Base-by-base conservation (phyloP, 2,113 vertebrate species). In the Zeus faber region DNA sequence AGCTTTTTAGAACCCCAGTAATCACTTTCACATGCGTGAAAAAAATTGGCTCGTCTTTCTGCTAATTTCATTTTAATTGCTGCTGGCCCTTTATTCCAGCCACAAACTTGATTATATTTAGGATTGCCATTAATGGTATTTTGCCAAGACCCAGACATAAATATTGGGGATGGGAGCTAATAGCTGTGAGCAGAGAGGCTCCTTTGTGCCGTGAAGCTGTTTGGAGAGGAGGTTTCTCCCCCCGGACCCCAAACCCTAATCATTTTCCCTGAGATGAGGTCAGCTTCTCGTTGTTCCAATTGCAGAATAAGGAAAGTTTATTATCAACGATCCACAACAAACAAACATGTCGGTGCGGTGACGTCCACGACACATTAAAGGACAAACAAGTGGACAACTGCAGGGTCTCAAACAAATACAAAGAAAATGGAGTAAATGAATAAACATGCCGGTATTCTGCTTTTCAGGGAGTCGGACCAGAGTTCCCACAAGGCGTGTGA, bases 261-360 rank as follows among this genome's bases (percentile, higher is more conserved):
- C 78, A 81, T 79, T 80, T 79, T 65, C 77, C 67, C 56, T 77
- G 70, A 56, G 68, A 75, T 73, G 69, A 78, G 75, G 76, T 76
- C 70, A 78, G 57, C 65, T 77, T 76, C 74, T 70, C 74, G 55
- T 49, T 62, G 62, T 54, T 33, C 58, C 72, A 77, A 73, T 77
- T 62, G 66, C 29, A 58, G 69, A 66, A 60, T 67, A 52, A 65
- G 40, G 24, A 65, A 16, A 59, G 66, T 54, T 67, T 51, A 66
- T 76, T 82, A 76, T 75, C 70, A 70, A 56, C 31, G 41, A 71
- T 73, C 47, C 66, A 58, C 60, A 70, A 74, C n/a, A 79, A 83
- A 79, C 72, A 86, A 76, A 76, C 59, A 66, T 27, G 47, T 43
- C 49, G 21, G 49, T 55, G 58, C 49, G 67, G 66, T 66, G 69